These are phyloP conservation scores for Tubulanus polymorphus DNA, from an alignment of 2,888 invertebrate species.

Conservation along the genomic window DNA sequence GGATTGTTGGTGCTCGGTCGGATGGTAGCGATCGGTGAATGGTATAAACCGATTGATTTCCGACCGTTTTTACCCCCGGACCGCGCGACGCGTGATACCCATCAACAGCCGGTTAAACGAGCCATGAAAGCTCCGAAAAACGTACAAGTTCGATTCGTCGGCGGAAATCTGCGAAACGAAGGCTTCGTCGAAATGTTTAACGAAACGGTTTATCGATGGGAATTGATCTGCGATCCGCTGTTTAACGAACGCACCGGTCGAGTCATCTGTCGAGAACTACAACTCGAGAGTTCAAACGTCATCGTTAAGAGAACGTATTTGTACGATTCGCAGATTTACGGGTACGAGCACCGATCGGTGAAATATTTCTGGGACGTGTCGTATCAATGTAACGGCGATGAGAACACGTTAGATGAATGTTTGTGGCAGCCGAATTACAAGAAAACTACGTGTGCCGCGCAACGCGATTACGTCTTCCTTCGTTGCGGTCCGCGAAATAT, in stretches of 20 bases:
- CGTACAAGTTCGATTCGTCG: constrained; percentile 63
- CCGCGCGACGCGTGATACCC: not conserved
- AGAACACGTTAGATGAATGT: constrained; percentile 53
- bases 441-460: constrained; percentile 66
- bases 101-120: not conserved
- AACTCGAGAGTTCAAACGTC: constrained; percentile 81
- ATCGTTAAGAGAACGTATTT: constrained; percentile 68
- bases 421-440: constrained; percentile 84
- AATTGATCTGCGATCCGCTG: constrained; percentile 89
- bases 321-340: constrained; percentile 47
- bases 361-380: constrained; percentile 50
- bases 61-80: constrained; percentile 15
- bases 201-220: constrained; percentile 90
- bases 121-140: constrained; percentile 8
- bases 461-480: constrained; percentile 81
- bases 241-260: constrained; percentile 96
- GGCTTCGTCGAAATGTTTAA: constrained; percentile 96
- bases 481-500: constrained; percentile 68
- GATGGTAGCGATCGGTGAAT: constrained; percentile 73
- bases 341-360: constrained; percentile 44
- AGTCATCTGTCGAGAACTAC: constrained; percentile 91
- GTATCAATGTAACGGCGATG: constrained; percentile 51
- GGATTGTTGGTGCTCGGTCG: constrained; percentile 92
- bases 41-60: constrained; percentile 31
- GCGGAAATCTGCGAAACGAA: constrained; percentile 68